Conservation (phyloP, 2,113 vertebrate species). For the Lophura nycthemera region DNA sequence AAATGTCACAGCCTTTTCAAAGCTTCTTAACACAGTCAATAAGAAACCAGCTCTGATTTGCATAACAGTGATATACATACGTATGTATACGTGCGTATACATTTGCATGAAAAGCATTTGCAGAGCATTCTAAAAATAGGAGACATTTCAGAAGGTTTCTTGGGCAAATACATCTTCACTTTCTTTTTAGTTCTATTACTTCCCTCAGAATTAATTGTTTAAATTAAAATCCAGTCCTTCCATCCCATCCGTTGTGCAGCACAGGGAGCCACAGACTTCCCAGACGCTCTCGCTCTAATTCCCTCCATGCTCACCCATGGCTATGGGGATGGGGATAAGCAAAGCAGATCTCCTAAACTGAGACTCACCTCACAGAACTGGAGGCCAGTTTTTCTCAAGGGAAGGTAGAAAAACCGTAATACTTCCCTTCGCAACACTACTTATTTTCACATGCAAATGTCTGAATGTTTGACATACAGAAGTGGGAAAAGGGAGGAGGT, state of each 20-base stretch:
- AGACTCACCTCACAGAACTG: constrained; percentile 40
- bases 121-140: constrained; percentile 79
- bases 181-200: constrained; percentile 67
- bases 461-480: constrained; percentile 1
- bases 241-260: constrained; percentile 47
- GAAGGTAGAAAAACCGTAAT: neutral
- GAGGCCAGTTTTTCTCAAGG: constrained; percentile 4
- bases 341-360: constrained; percentile 3
- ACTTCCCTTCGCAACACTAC: neutral
- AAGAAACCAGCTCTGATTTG: constrained; percentile 78
- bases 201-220: constrained; percentile 72
- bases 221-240: constrained; percentile 64
- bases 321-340: neutral
- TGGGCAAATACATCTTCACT: constrained; percentile 67
- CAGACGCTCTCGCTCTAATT: constrained; percentile 36
- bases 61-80: constrained; percentile 71
- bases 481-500: neutral
- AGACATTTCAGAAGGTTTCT: constrained; percentile 78
- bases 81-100: constrained; percentile 48
- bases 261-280: constrained; percentile 52
- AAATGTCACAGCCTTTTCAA: constrained; percentile 78
- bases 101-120: constrained; percentile 77
- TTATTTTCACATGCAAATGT: neutral
- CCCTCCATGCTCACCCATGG: neutral
- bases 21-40: constrained; percentile 77